Percentiles rank a stretch among this genome's conserved stretches.
Conservation (phyloP, 1,140 invertebrate species). For the Bombus soroeensis region DNA sequence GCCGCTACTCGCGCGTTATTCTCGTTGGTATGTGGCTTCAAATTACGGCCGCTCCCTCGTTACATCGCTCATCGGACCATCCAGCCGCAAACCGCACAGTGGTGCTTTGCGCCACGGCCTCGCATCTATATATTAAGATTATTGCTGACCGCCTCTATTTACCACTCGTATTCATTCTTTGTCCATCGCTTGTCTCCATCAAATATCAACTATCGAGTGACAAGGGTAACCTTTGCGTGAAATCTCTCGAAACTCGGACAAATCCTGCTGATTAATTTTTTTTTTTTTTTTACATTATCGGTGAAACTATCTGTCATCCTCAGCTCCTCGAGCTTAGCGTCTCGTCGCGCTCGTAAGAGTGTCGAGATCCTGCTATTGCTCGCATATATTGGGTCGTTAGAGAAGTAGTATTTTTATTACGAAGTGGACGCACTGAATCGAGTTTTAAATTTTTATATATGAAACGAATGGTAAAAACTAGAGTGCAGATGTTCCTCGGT, state of each 20-base stretch:
- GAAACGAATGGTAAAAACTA: too few species aligned
- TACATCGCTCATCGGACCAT: conserved; percentile 72
- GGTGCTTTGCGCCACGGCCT: conserved; percentile 54
- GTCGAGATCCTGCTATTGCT: too few species aligned
- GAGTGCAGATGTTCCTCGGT: too few species aligned
- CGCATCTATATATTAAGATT: conserved; percentile 67
- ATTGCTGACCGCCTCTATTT: conserved; percentile 50
- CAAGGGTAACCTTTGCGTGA: background rate
- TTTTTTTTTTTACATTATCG: background rate
- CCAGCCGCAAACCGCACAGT: conserved; percentile 76
- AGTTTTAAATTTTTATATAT: too few species aligned
- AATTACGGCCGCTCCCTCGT: conserved; percentile 70
- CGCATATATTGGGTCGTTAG: too few species aligned
- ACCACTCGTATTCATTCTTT: conserved; percentile 28
- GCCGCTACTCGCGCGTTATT: conserved; percentile 60
- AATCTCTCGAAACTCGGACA: background rate
- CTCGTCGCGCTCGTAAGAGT: too few species aligned
- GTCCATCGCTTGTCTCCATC: background rate
- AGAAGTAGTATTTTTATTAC: too few species aligned
- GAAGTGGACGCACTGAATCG: too few species aligned
- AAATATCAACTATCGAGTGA: background rate
- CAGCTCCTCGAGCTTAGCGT: too few species aligned
- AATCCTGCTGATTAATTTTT: background rate
- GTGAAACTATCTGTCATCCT: too few species aligned
- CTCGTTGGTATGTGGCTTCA: conserved; percentile 68